These are phyloP conservation scores for Urechis unicinctus DNA, from an alignment of 2,888 invertebrate species.

Conservation along the genomic window DNA sequence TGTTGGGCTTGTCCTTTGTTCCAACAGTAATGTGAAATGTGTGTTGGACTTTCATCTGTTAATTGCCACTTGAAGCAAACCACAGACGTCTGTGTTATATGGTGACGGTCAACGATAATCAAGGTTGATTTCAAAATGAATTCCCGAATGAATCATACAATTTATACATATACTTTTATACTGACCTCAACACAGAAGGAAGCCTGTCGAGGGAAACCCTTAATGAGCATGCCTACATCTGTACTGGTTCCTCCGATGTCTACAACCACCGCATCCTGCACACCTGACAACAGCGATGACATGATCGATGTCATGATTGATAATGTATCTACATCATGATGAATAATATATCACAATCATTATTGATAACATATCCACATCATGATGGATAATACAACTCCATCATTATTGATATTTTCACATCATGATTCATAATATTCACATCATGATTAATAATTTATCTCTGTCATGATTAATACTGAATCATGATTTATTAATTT, in stretches of 20 bases:
- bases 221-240: slow-evolving; percentile 38
- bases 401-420: not conserved
- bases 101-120: too few species aligned
- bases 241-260: slow-evolving; percentile 46
- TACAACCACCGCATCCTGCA: slow-evolving; percentile 34
- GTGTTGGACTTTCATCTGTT: too few species aligned
- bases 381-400: too few species aligned
- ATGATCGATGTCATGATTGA: not conserved
- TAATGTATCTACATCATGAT: not conserved
- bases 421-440: too few species aligned
- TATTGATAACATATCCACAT: not conserved
- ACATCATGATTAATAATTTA: too few species aligned
- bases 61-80: too few species aligned
- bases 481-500: too few species aligned
- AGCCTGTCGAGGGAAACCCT: slow-evolving; percentile 40
- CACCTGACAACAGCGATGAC: slow-evolving; percentile 2
- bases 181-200: slow-evolving; percentile 26
- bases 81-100: too few species aligned
- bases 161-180: not conserved
- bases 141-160: not conserved
- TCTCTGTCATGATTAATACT: too few species aligned
- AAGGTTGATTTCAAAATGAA: too few species aligned
- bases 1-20: too few species aligned
- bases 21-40: too few species aligned
- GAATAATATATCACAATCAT: not conserved